Evolutionary conservation across 2,888 invertebrate species (phyloP), one percentile per base, ranked within the genome.

Genomic region (Melanotus villosus): DNA sequence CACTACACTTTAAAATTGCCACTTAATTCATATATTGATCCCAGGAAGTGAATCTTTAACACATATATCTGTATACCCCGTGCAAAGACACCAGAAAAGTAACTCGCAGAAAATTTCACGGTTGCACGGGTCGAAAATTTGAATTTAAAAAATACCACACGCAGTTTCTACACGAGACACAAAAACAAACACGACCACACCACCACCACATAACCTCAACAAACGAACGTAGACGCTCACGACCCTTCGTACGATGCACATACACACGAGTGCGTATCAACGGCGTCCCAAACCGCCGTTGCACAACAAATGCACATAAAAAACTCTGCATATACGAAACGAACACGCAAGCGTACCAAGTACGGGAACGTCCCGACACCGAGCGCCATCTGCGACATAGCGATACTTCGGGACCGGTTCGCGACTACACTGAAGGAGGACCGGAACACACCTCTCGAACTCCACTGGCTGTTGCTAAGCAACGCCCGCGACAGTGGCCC

Each of bases 401-500:
- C 36, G 34, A 66, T 16, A 36, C 56, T 34, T 19, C 23, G 23
- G 2, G 58, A 41, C 12, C 43, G 67, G 69, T 68, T 60, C 57
- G 59, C 14, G 30, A 47, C 57, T 32, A 21, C 5, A 47, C 59
- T 56, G 56, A 58, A 38, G 66, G 67, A 45, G 72, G 68, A 32
- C 65, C 67, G 30, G 41, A 58, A 70, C 72, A 65, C 73, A 69
- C 71, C 72, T 68, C 58, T 38, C 50, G 50, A 45, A 43, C 57
- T 18, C 63, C 59, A 76, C 32, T 73, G 74, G 72, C 68, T 73
- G 74, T 73, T 73, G 75, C 75, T 66, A 73, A 66, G 75, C 75
- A 71, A 75, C 72, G 72, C 67, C 68, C 59, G 65, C 41, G 52
- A 30, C 59, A 12, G 34, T 19, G 4, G 41, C 18, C n/a, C 45